Conservation (phyloP, 2,888 invertebrate genomes). For the Torymus aiolomorphi region DNA sequence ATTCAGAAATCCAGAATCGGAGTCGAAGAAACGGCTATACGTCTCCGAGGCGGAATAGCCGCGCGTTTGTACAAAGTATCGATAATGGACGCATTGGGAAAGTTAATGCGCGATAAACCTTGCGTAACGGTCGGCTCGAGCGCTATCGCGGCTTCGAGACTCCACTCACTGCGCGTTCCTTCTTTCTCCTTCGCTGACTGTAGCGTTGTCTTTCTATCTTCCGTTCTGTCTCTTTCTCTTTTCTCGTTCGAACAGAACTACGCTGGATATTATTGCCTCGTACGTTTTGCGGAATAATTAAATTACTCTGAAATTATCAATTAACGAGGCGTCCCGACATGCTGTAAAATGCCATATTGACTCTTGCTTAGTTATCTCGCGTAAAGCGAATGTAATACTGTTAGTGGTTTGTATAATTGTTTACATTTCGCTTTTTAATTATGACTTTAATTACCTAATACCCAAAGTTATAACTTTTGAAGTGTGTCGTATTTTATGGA, state of each 20-base stretch:
- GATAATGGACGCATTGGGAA: constrained; percentile 61
- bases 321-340: constrained; percentile 41
- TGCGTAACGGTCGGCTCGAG: constrained; percentile 51
- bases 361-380: constrained; percentile 32
- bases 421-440: not conserved
- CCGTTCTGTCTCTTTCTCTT: not conserved
- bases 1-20: constrained; percentile 29
- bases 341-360: constrained; percentile 43
- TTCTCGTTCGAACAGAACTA: not conserved
- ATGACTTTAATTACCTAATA: not conserved
- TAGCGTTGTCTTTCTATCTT: not conserved
- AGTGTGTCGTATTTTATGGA: not conserved
- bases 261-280: constrained; percentile 49
- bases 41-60: constrained; percentile 59
- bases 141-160: constrained; percentile 35
- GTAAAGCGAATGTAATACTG: not conserved
- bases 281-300: constrained; percentile 48
- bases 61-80: constrained; percentile 68
- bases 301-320: constrained; percentile 50
- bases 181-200: constrained; percentile 27
- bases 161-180: not conserved
- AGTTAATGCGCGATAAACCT: constrained; percentile 58
- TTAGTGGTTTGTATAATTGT: constrained; percentile 11
- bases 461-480: not conserved
- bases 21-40: constrained; percentile 42